Conservation (phyloP, 2,113 vertebrate genomes). For the Lagopus leucura region DNA sequence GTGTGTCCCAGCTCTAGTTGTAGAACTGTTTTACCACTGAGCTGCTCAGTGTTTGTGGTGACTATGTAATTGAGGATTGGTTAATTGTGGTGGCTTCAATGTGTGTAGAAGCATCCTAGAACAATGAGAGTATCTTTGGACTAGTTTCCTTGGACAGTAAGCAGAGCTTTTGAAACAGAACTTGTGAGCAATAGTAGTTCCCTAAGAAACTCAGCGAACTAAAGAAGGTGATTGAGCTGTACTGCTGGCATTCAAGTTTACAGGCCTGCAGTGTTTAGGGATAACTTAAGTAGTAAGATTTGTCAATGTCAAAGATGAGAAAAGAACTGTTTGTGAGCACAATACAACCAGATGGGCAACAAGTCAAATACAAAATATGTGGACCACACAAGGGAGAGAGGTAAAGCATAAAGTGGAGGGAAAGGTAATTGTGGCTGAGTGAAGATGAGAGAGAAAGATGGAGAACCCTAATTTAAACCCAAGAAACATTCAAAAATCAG, state of each 20-base stretch:
- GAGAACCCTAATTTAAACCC: not conserved
- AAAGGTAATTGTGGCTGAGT: not conserved
- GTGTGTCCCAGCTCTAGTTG: not conserved
- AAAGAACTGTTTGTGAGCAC: not conserved
- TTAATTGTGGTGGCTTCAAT: not conserved
- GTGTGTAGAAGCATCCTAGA: not conserved
- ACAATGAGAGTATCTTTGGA: not conserved
- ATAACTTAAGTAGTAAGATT: not conserved
- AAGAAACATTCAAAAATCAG: not conserved
- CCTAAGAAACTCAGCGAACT: not conserved
- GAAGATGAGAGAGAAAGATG: not conserved
- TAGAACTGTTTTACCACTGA: not conserved
- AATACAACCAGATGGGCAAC: not conserved
- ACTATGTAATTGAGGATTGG: not conserved
- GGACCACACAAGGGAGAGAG: not conserved
- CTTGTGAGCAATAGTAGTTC: not conserved
- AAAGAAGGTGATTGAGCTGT: not conserved
- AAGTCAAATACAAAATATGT: not conserved
- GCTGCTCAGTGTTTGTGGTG: not conserved
- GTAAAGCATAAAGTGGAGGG: not conserved
- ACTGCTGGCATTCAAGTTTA: not conserved
- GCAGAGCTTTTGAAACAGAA: not conserved
- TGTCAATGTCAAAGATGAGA: not conserved
- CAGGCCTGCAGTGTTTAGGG: not conserved
- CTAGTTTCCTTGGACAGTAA: no score